Evolutionary conservation across 2,888 invertebrate species (phyloP).

Genomic region (Polydesmus complanatus): DNA sequence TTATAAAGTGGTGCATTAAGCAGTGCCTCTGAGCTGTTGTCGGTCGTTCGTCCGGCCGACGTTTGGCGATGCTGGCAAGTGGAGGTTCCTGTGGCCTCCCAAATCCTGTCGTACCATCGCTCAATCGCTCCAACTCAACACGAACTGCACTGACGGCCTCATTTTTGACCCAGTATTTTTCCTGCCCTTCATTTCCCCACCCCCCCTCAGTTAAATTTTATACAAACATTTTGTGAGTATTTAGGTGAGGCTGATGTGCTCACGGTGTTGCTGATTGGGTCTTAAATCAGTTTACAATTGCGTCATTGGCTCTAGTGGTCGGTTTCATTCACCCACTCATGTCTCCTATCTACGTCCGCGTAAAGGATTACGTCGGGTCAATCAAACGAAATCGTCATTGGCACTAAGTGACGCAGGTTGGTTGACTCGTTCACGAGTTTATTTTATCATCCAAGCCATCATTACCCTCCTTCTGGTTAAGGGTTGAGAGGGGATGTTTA

Average conservation of each 20-base stretch:
- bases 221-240: not conserved
- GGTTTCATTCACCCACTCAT: not conserved
- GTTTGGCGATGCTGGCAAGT: not conserved
- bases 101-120: not conserved
- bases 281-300: not conserved
- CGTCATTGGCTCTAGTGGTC: not conserved
- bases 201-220: not conserved
- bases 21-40: conserved; percentile 16
- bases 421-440: not conserved
- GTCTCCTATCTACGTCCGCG: not conserved
- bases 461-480: not conserved
- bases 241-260: not conserved
- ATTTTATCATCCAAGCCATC: not conserved
- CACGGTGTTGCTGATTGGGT: not conserved
- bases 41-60: not conserved
- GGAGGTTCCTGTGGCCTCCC: not conserved
- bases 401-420: not conserved
- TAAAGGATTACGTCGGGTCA: not conserved
- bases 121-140: not conserved
- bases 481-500: not conserved
- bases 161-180: not conserved
- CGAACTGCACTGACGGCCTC: not conserved
- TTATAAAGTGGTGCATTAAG: conserved; percentile 13
- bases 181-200: not conserved
- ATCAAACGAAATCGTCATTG: not conserved